These are phyloP conservation scores for Alviniconcha marisindica DNA, from an alignment of 1,140 invertebrate species.

Conservation along the genomic window DNA sequence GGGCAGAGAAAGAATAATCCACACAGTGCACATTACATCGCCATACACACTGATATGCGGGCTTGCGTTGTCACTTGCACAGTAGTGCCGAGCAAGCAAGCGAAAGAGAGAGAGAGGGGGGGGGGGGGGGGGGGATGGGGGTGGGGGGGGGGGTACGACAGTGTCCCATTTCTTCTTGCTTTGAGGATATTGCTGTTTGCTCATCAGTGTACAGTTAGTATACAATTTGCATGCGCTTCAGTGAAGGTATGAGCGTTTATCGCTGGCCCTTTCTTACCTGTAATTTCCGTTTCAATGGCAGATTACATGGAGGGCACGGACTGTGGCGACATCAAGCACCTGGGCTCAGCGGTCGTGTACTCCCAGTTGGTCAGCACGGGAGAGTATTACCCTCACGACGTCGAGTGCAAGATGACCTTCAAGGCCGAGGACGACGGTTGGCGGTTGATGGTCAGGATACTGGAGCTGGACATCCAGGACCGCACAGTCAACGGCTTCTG, in stretches of 20 bases:
- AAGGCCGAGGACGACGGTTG: conserved; percentile 66
- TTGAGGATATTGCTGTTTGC: not conserved
- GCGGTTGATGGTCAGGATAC: conserved; percentile 69
- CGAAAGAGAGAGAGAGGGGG: too few relatives aligned
- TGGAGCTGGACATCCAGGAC: conserved; percentile 72
- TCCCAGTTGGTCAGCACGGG: conserved; percentile 58
- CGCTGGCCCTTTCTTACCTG: not conserved
- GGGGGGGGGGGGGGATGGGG: too few relatives aligned
- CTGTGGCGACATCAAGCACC: conserved; percentile 63
- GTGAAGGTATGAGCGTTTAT: not conserved
- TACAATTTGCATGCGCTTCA: not conserved
- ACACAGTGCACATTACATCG: too few relatives aligned
- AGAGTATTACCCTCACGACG: conserved; percentile 57
- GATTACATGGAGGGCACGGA: conserved; percentile 70
- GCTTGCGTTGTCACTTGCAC: too few relatives aligned
- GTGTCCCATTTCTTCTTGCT: not conserved
- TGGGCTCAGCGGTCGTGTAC: conserved; percentile 70
- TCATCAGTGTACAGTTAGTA: not conserved
- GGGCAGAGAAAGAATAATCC: too few relatives aligned
- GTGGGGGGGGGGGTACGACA: not conserved
- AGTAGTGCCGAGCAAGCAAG: too few relatives aligned
- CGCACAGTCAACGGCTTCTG: conserved; percentile 61
- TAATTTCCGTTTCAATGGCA: conserved; percentile 33
- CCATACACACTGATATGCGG: too few relatives aligned
- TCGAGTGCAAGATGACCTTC: conserved; percentile 68